phyloP scores from a whole-genome alignment of 2,113 vertebrate genomes.

The Gobius niger region DNA sequence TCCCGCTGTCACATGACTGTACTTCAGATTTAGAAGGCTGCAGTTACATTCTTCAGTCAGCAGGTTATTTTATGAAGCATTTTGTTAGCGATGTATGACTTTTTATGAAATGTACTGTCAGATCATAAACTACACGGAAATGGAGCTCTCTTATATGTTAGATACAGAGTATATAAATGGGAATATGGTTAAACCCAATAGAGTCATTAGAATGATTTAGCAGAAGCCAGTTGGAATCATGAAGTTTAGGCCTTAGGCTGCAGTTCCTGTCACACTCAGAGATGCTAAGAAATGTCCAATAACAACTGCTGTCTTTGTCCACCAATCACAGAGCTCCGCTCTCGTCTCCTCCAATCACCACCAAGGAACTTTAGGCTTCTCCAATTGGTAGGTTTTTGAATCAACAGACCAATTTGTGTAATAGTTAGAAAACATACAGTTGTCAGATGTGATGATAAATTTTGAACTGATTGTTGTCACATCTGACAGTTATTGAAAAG shows the following conservation, averaged over 20 bases:
- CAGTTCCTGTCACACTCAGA: constrained; percentile 61
- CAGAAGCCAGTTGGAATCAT: constrained; percentile 44
- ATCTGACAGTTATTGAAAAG: constrained; percentile 54
- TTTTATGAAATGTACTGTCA: constrained; percentile 44
- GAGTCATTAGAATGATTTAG: constrained; percentile 15
- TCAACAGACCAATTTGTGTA: constrained; percentile 24
- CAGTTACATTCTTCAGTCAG: constrained; percentile 17
- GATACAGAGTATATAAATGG: constrained; percentile 18
- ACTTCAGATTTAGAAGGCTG: constrained; percentile 30
- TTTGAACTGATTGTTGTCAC: constrained; percentile 45
- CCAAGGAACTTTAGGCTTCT: constrained; percentile 48
- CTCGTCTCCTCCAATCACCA: constrained; percentile 69
- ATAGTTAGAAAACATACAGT: constrained; percentile 25
- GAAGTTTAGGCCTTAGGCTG: constrained; percentile 46
- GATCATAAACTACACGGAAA: constrained; percentile 48
- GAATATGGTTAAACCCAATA: constrained; percentile 11
- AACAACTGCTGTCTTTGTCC: constrained; percentile 27
- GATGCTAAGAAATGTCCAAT: constrained; percentile 52
- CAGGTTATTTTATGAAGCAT: constrained; percentile 48
- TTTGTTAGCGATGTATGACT: constrained; percentile 61
- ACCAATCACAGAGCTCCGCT: constrained; percentile 55
- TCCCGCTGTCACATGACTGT: constrained; percentile 41
- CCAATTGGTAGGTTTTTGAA: constrained; percentile 47
- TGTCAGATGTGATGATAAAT: constrained; percentile 51
- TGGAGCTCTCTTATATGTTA: constrained; percentile 49